Evolutionary conservation across 2,888 invertebrate genomes (phyloP).

Genomic region (Cephus runcator): DNA sequence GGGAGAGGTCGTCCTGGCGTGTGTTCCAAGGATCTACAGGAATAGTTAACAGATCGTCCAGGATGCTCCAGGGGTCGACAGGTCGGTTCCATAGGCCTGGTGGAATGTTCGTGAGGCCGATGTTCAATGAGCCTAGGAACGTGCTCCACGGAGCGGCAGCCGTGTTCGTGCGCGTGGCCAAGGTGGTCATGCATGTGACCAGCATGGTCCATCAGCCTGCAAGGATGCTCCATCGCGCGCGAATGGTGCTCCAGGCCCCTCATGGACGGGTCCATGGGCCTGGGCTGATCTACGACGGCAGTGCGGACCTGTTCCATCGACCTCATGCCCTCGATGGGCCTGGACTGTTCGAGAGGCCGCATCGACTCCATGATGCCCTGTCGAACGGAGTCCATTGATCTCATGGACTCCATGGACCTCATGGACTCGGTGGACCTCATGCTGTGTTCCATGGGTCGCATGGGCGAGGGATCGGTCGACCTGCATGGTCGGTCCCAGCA

Average conservation of each 20-base stretch:
- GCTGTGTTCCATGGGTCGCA: slow-evolving; percentile 58
- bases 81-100: slow-evolving; percentile 37
- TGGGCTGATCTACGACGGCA: slow-evolving; percentile 33
- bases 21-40: slow-evolving; percentile 61
- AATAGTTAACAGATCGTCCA: slow-evolving; percentile 50
- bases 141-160: slow-evolving; percentile 58
- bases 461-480: slow-evolving; percentile 61
- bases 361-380: slow-evolving; percentile 40
- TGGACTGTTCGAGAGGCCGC: slow-evolving; percentile 31
- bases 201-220: slow-evolving; percentile 57
- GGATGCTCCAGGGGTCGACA: slow-evolving; percentile 50
- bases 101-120: slow-evolving; percentile 49
- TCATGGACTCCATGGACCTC: slow-evolving; percentile 63
- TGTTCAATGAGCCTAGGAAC: slow-evolving; percentile 55
- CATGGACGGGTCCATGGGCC: slow-evolving; percentile 29
- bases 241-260: slow-evolving; percentile 48
- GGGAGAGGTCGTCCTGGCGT: slow-evolving; percentile 66
- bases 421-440: slow-evolving; percentile 59
- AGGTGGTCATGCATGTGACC: slow-evolving; percentile 55
- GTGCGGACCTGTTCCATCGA: slow-evolving; percentile 23
- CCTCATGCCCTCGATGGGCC: slow-evolving; percentile 51
- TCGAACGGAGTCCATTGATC: slow-evolving; percentile 58
- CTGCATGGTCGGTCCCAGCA: slow-evolving; percentile 61
- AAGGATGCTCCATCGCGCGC: slow-evolving; percentile 57
- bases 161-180: slow-evolving; percentile 50